phyloP scores from a whole-genome alignment of 2,797 vertebrate genomes.

The Diplodus sargus region DNA sequence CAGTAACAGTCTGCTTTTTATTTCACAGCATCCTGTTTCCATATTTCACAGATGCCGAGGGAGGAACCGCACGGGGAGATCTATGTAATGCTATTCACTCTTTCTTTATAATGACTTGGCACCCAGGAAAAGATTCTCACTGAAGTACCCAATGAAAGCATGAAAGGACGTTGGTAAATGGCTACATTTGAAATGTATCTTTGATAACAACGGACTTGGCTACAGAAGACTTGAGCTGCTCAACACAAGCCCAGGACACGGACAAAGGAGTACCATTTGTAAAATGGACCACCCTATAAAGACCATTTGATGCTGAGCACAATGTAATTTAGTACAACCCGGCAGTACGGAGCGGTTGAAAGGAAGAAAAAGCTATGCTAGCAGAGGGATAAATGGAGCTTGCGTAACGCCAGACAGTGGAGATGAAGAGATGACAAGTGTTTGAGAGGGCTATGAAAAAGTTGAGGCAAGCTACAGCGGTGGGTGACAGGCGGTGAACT shows the following conservation, averaged over 20 bases:
- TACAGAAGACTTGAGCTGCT: slow-evolving; percentile 27
- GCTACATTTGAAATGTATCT: slow-evolving; percentile 44
- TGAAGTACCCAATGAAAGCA: slow-evolving; percentile 16
- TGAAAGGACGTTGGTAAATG: slow-evolving; percentile 40
- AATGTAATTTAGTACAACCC: slow-evolving; percentile 35
- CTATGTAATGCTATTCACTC: slow-evolving; percentile 21
- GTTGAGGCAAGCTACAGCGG: not conserved
- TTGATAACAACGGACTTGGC: slow-evolving; percentile 44
- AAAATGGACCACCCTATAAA: slow-evolving; percentile 21
- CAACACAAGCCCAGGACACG: slow-evolving; percentile 34
- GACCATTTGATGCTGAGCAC: slow-evolving; percentile 21
- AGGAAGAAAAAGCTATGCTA: slow-evolving; percentile 21
- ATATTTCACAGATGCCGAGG: not conserved
- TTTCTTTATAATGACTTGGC: slow-evolving; percentile 23
- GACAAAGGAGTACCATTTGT: slow-evolving; percentile 21
- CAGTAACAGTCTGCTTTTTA: slow-evolving; percentile 18
- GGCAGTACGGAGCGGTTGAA: slow-evolving; percentile 25
- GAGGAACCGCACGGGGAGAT: not conserved
- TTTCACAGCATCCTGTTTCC: slow-evolving; percentile 3
- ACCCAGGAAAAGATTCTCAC: slow-evolving; percentile 4
- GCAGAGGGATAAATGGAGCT: slow-evolving; percentile 14
- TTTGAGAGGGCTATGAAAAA: not conserved
- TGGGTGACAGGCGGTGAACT: slow-evolving; percentile 2
- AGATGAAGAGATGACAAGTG: slow-evolving; percentile 24
- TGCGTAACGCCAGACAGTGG: slow-evolving; percentile 13